Percentiles rank a stretch among this genome's conserved stretches.
phyloP scores from a whole-genome alignment of 2,113 vertebrate genomes.

The Hypocryptadius cinnamomeus region DNA sequence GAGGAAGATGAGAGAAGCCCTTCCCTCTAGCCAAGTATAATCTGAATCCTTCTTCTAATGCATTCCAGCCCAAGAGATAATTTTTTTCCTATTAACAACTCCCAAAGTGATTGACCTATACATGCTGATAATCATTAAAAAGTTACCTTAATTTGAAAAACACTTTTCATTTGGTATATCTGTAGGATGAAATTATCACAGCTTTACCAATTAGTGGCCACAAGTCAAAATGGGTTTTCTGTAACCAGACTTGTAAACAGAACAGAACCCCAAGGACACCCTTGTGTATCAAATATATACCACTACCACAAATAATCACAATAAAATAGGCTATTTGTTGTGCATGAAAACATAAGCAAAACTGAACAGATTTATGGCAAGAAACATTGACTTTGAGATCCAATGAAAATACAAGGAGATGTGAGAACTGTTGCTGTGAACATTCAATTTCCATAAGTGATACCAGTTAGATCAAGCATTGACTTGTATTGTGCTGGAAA shows the following conservation, averaged over 20 bases:
- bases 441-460: not conserved
- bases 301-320: not conserved
- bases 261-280: not conserved
- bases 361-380: not conserved
- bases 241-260: not conserved
- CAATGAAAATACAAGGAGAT: not conserved
- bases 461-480: not conserved
- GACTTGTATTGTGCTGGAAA: not conserved
- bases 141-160: not conserved
- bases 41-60: not conserved
- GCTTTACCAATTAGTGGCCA: not conserved
- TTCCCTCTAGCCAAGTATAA: not conserved
- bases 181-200: not conserved
- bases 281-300: not conserved
- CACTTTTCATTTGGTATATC: not conserved
- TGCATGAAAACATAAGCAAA: not conserved
- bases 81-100: not conserved
- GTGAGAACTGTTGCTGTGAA: not conserved
- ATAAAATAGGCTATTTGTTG: not conserved
- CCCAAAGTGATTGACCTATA: not conserved
- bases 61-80: not conserved
- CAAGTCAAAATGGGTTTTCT: not conserved
- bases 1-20: not conserved
- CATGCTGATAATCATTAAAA: not conserved
- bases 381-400: not conserved